Base-by-base conservation (phyloP, 2,888 invertebrate genomes). In the Stramonita haemastoma region DNA sequence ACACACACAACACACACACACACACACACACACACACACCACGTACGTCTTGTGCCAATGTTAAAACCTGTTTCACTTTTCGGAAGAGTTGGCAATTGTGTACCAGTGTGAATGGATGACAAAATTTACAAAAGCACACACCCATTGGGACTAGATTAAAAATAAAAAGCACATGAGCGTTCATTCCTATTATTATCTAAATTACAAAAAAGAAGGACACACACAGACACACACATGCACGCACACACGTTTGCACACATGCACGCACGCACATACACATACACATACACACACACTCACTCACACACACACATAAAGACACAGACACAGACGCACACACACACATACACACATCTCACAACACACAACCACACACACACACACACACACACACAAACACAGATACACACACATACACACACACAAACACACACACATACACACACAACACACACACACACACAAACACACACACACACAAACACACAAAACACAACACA, bases 1-100 rank as follows among this genome's bases (percentile, higher is more conserved):
- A 70, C 70, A 70, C 70, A 70, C 70, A 70, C 70, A 70, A 70
- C 70, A 70, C 70, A 70, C 70, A 70, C 70, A 70, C 70, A 70
- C 70, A 70, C 70, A 70, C 70, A 70, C 70, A 70, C 70, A 6
- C 70, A 6, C 70, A 70, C 70, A 70, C 70, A 70, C 8, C 70
- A 70, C 4, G 11, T n/a, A 46, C 46, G 8, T 46, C 2, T 46
- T 46, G 46, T 8, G 46, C 46, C 2, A 2, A 46, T 8, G 46
- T 46, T 46, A 46, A 46, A n/a, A 46, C 46, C 46, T 8, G 46
- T 46, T 46, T 8, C 46, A 8, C 46, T 46, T 46, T 46, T 46
- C 46, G 46, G 46, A 46, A 46, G 46, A 46, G 46, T 46, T 5
- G 46, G 46, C 46, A 2, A 46, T 46, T 46, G 46, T 46, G 46